Conservation (phyloP, 2,113 vertebrate species). For the Cathartes aura region DNA sequence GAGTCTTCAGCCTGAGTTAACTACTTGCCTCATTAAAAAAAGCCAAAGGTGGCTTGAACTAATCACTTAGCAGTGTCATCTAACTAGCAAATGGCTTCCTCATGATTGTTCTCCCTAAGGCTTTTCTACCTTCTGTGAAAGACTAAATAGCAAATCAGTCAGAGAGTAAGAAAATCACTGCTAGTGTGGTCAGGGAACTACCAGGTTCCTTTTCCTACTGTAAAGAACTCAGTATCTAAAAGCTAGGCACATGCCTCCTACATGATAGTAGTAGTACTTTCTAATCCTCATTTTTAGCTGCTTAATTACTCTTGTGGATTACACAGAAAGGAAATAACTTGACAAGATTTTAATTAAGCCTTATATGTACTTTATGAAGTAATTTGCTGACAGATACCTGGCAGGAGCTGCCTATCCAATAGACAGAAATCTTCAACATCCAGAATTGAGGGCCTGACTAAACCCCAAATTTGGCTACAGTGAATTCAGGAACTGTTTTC, state of each 20-base stretch:
- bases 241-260: neutral
- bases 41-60: neutral
- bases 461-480: neutral
- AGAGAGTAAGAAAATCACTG: neutral
- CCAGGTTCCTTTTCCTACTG: neutral
- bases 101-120: neutral
- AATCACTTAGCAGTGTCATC: neutral
- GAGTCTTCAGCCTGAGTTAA: neutral
- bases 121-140: neutral
- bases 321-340: neutral
- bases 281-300: neutral
- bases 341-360: neutral
- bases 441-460: neutral
- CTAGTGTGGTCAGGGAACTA: neutral
- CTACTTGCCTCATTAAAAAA: neutral
- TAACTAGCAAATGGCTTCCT: neutral
- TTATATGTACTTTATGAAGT: neutral
- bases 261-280: neutral
- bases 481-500: neutral
- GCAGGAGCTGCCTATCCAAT: neutral
- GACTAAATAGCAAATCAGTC: neutral
- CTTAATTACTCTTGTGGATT: neutral
- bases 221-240: neutral
- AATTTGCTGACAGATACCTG: neutral
- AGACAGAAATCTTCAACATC: neutral